Percentiles rank a stretch among this genome's conserved stretches.
phyloP scores from a whole-genome alignment of 2,797 vertebrate species.

The Netta rufina region DNA sequence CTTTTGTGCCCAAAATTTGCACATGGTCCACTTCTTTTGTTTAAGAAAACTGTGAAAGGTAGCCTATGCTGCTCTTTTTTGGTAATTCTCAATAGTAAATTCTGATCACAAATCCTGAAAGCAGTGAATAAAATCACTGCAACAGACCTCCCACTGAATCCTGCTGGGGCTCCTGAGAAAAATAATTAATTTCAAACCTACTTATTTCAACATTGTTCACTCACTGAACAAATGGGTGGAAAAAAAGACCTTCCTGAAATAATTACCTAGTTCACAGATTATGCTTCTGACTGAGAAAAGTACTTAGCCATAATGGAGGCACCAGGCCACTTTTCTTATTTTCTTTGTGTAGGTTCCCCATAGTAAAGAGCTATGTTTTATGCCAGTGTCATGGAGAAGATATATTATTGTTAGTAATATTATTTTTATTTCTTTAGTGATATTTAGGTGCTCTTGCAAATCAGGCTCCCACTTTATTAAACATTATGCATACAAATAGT shows the following conservation, averaged over 20 bases:
- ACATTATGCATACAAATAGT: neutral
- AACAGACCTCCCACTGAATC: slow-evolving; percentile 40
- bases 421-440: neutral
- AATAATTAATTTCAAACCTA: slow-evolving; percentile 57
- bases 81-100: neutral
- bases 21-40: neutral
- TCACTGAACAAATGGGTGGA: slow-evolving; percentile 14
- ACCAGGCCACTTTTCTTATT: neutral
- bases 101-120: slow-evolving; percentile 9
- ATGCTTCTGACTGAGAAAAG: slow-evolving; percentile 3
- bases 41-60: neutral
- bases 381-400: neutral
- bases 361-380: neutral
- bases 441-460: neutral
- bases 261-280: slow-evolving; percentile 16
- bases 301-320: neutral
- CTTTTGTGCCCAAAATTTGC: neutral
- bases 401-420: neutral
- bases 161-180: slow-evolving; percentile 38
- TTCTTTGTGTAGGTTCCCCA: neutral
- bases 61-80: fast-evolving
- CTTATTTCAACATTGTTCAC: slow-evolving; percentile 33
- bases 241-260: slow-evolving; percentile 39
- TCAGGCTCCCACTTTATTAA: neutral
- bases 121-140: slow-evolving; percentile 23